These are phyloP conservation scores for Epizoanthus stellaris DNA, from an alignment of 92 coral and sea anemone species.

Conservation along the genomic window DNA sequence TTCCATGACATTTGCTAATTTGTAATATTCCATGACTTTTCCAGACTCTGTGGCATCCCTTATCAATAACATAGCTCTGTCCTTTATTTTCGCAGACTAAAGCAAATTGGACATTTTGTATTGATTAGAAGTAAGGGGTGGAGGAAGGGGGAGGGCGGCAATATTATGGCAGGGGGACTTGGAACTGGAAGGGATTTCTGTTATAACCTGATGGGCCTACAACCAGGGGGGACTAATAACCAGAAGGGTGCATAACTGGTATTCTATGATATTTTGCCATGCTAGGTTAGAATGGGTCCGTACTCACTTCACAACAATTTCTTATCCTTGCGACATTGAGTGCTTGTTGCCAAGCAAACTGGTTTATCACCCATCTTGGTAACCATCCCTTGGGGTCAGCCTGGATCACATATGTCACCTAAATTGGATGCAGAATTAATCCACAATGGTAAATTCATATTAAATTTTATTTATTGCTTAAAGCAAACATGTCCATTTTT, in stretches of 20 bases:
- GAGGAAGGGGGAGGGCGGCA: too few relatives aligned
- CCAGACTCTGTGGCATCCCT: too few relatives aligned
- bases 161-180: neutral
- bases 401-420: constrained; percentile 95
- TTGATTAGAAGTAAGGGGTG: too few relatives aligned
- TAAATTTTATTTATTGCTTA: too few relatives aligned
- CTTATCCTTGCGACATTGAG: constrained; percentile 91
- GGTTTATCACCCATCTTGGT: constrained; percentile 89
- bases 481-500: too few relatives aligned
- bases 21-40: too few relatives aligned
- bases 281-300: neutral
- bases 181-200: neutral
- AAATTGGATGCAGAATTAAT: neutral
- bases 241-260: neutral
- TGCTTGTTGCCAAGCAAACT: constrained; percentile 98
- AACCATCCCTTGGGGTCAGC: constrained; percentile 99
- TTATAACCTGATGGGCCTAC: neutral
- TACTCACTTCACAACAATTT: constrained; percentile 78
- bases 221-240: neutral
- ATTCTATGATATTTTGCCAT: neutral
- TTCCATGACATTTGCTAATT: too few relatives aligned
- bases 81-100: too few relatives aligned
- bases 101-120: too few relatives aligned
- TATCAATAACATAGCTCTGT: too few relatives aligned
- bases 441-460: too few relatives aligned